These are phyloP conservation scores for Ichneumoninae sp. DNA, from an alignment of 2,888 invertebrate genomes.

Conservation along the genomic window DNA sequence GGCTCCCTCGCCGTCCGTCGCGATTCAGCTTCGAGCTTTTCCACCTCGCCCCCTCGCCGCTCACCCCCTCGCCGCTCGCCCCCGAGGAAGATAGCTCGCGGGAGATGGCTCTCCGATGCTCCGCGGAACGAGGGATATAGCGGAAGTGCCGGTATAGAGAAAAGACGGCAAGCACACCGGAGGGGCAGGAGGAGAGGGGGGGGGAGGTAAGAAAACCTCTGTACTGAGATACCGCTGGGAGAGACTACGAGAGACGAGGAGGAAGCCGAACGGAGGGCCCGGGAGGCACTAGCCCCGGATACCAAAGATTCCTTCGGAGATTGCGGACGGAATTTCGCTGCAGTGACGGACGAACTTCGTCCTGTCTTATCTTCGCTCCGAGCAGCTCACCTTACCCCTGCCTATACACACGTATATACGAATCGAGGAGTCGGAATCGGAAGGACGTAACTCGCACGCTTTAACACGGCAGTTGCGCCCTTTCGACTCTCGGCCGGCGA, in stretches of 20 bases:
- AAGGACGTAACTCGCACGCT: no score
- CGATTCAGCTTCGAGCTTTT: conserved; percentile 42
- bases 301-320: conserved; percentile 82
- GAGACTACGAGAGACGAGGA: conserved; percentile 31
- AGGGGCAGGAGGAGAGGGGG: not conserved
- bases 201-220: not conserved
- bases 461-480: not conserved
- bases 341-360: conserved; percentile 81
- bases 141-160: conserved; percentile 9
- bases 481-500: no score
- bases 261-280: conserved; percentile 22
- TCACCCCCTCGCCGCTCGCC: no score
- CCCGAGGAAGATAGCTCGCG: conserved; percentile 60
- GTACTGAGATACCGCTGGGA: conserved; percentile 17
- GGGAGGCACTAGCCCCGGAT: conserved; percentile 76
- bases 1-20: conserved; percentile 5
- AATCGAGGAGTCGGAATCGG: not conserved
- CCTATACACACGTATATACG: not conserved
- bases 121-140: conserved; percentile 54
- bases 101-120: conserved; percentile 64
- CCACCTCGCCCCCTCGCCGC: not conserved
- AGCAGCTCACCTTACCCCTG: conserved; percentile 69
- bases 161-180: conserved; percentile 1
- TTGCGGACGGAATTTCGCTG: conserved; percentile 81
- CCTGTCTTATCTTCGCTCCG: conserved; percentile 74